Evolutionary conservation across 2,113 vertebrate species (phyloP), one percentile per base, ranked within the genome.

Genomic region (Channa maculata): DNA sequence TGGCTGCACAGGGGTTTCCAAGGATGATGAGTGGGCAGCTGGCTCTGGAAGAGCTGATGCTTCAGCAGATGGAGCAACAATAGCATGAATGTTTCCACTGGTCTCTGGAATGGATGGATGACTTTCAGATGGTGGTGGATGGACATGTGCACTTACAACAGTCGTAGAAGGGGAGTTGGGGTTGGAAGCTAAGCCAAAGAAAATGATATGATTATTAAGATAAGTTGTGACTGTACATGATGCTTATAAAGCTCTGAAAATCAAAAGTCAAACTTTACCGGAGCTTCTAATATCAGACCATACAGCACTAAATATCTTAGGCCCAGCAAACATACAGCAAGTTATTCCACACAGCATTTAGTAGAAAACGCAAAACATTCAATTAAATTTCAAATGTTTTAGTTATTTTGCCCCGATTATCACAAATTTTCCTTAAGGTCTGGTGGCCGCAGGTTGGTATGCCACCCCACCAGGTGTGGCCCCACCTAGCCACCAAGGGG

Each of bases 121-220:
- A 67, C 43, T 43, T 48, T 68, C 84, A 50, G 65, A 15, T 55
- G 91, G 91, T 11, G 74, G 61, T 6, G 62, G 85, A 46, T 92
- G 92, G 74, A 93, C 76, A 9, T 89, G 86, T 5, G 79, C 92
- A n/a, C 2, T 79, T 59, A 77, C 64, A 11, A 88, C 84, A 15
- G 77, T 83, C 2, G 60, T n/a, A 48, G 81, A 44, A 76, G 86
- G 48, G 8, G 61, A 78, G 83, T 53, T 7, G 33, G 86, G 46
- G 57, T 6, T 75, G 76, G 80, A 57, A 80, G 65, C 84, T 91
- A 52, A 75, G 45, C 6, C 52, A 75, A 64, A 85, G 34, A 44
- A 80, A 68, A 83, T 33, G 71, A 61, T 10, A 15, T 1, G 44
- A 38, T 33, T 48, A 79, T 62, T 76, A 15, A 63, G 41, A 62